Base-by-base conservation (phyloP, 2,888 invertebrate genomes). In the Petrolisthes manimaculis region DNA sequence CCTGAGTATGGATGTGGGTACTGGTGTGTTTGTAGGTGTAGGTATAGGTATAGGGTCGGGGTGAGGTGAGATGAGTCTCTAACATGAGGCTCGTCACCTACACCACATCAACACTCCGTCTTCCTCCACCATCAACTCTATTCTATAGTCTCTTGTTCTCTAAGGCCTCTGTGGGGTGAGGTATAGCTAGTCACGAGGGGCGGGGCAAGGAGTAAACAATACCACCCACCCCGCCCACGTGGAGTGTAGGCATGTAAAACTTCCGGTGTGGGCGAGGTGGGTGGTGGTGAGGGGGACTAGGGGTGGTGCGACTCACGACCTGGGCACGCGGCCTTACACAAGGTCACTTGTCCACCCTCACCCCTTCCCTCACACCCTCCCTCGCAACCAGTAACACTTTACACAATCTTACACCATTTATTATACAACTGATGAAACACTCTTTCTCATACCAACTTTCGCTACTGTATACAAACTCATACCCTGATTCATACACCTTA, bases 201-300 rank as follows among this genome's bases (percentile, higher is more conserved):
- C 21, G 14, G 71, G 71, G 71, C 6, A 12, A 12, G 14, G 71
- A 4, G 18, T 12, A 6, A n/a, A 21, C 21, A n/a, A n/a, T 37
- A 37, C 56, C 56, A 21, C 21, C 71, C n/a, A 12, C 81, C 18
- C 61, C 81, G 53, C 67, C 81, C 61, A 67, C 84, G 14, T 78
- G 78, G 6, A n/a, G 71, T 71, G 71, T 14, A 75, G 82, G 86
- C 24, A 80, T 86, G 55, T 75, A 61, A 56, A n/a, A 61, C 86
- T 82, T 82, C 81, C 80, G 86, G 82, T 24, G 61, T 81, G 54
- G 81, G 82, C 37, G 14, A 53, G 71, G 55, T 53, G 14, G 79
- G 74, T 14, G 51, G 85, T 21, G 37, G 71, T 51, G 71, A 37
- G 81, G 51, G 71, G 12, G 55, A 18, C 8, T 51, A 55, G 74